Evolutionary conservation across 23 tunicate genomes (phyloP), one percentile per base, ranked within the genome.

Genomic region (Aplidium turbinatum): DNA sequence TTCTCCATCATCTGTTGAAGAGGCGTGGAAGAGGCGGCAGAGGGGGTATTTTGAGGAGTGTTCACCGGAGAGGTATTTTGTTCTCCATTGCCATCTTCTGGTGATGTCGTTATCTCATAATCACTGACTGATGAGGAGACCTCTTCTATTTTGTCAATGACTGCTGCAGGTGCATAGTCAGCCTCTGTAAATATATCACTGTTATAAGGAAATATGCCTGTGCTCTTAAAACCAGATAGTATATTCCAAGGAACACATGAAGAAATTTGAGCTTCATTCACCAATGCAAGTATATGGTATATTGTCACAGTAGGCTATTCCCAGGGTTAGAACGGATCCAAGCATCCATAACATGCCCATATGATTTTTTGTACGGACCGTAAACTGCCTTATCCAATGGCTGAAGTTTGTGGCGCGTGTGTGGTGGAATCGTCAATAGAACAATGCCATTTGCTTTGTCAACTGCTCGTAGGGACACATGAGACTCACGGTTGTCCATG

Each of bases 191-290:
- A 70, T 18, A 47, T 70, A 20, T 70, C 48, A 34, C 48, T 33
- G 35, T 70, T 60, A 23, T 47, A 70, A 26, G 76, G 76, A 70
- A 23, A 70, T 9, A 70, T 70, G 36, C 76, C 58, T 34, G 60
- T 70, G 60, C 35, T 47, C 6, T 23, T 33, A 28, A 70, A 70
- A 2, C 76, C 76, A 4, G 60, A 46, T 24, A 47, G 47, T 3
- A 70, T 70, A 70, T 70, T 70, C 32, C 47, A 36, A 4, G 76
- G 76, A 9, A 60, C 48, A 6, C 60, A 58, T 36, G 60, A 33
- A 47, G 60, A 11, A 25, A 47, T 60, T 60, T 35, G 48, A 39
- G 62, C 7, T 70, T 47, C 60, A n/a, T 3, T 22, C 60, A 20
- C 33, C 3, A 70, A 23, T 70, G 7, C 9, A 2, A 60, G 76